These are phyloP conservation scores for Chymomyza caudatula DNA, from an alignment of 2,888 invertebrate genomes.

Conservation along the genomic window DNA sequence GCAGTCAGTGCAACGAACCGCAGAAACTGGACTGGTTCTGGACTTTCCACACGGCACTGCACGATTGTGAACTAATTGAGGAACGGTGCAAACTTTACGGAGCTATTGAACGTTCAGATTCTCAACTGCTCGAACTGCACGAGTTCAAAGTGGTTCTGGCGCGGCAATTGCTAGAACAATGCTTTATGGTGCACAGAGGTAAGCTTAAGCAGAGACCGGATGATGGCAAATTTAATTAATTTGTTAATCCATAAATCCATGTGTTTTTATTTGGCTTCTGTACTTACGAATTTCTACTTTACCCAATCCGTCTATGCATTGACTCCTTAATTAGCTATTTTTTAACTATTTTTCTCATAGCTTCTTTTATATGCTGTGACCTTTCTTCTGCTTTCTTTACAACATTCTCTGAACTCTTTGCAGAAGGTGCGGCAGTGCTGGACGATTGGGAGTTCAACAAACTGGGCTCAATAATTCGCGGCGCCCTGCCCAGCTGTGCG, in stretches of 20 bases:
- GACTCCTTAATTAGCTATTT: background rate
- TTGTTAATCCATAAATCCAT: background rate
- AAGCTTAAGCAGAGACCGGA: conserved; percentile 12
- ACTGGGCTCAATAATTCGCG: conserved; percentile 58
- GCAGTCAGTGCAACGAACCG: conserved; percentile 50
- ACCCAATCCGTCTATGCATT: background rate
- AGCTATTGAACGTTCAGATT: conserved; percentile 58
- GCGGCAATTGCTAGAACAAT: conserved; percentile 59
- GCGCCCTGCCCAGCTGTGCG: conserved; percentile 54
- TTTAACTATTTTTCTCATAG: background rate
- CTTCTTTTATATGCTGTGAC: background rate
- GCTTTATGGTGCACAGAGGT: conserved; percentile 62
- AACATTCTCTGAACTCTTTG: background rate
- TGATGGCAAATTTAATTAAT: background rate
- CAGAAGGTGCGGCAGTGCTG: conserved; percentile 54
- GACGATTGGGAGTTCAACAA: conserved; percentile 67
- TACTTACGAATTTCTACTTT: background rate
- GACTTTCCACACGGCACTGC: conserved; percentile 54
- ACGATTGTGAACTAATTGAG: conserved; percentile 61
- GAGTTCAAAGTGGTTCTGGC: conserved; percentile 61
- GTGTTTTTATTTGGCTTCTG: background rate
- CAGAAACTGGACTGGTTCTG: conserved; percentile 65
- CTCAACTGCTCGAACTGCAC: conserved; percentile 55
- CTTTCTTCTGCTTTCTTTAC: conserved; percentile 18
- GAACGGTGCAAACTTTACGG: conserved; percentile 62